Base-by-base conservation (phyloP, 23 tunicate genomes). In the Aplidium turbinatum region DNA sequence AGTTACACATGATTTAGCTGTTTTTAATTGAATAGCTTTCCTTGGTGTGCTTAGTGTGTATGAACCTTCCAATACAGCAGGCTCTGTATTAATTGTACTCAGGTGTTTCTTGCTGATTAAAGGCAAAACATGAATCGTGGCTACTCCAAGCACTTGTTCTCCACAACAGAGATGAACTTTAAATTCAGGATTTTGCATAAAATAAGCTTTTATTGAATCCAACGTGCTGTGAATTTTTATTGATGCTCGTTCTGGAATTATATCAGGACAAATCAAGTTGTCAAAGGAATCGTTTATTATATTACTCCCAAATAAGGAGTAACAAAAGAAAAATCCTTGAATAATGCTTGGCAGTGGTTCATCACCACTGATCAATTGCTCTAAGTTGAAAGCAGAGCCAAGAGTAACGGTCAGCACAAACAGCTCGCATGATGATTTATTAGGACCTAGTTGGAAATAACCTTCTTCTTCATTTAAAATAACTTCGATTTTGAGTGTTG, bases 231-330 rank as follows among this genome's bases (percentile, higher is more conserved):
- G 68, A 28, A 94, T 38, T 33, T 85, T 65, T 26, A 94, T 76
- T 0, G 99, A 83, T 28, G 99, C 99, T 48, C 99, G 51, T 69
- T 94, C 99, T 9, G 94, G 94, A 19, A 83, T 75, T 33, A 94
- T 83, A 31, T 77, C 75, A 7, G 97, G 97, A 28, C 81, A 84
- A 0, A 82, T 47, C 6, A 94, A 35, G 39, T 94, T 78, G 24
- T 78, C 63, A 87, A 94, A 94, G 0, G 93, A 66, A 52, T 94
- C 99, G 38, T 94, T 87, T 46, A 89, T 70, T 26, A 94, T 93
- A 45, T 94, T 95, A 75, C 81, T 94, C 5, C 94, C 99, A 84
- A 87, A 77, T 31, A 94, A 77, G 2, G 85, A 51, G 60, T 94
- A 94, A 57, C 82, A 94, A 54, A 87, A 94, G 70, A 86, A 94